These are phyloP conservation scores for Acropternis orthonyx DNA, from an alignment of 2,797 vertebrate genomes.

Conservation along the genomic window DNA sequence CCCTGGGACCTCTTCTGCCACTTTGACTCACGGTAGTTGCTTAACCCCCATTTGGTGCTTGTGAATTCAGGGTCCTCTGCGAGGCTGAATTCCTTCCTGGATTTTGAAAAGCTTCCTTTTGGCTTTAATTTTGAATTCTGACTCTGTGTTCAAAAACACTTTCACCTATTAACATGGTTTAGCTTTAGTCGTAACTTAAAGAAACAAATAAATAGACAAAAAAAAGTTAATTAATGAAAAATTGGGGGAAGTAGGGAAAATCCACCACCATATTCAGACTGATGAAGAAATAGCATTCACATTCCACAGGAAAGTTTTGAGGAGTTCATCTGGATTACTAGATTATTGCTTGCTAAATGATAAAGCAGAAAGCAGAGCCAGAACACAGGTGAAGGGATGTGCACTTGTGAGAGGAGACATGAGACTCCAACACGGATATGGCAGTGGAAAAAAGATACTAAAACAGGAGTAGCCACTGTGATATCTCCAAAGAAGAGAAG, in stretches of 20 bases:
- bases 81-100: not conserved
- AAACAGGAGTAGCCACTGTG: not conserved
- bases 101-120: not conserved
- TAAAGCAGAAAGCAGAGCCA: not conserved
- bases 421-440: fast-evolving
- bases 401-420: not conserved
- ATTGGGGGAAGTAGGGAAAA: fast-evolving
- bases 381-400: not conserved
- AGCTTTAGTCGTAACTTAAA: not conserved
- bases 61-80: not conserved
- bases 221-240: not conserved
- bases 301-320: not conserved
- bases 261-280: not conserved
- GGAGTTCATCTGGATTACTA: fast-evolving
- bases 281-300: not conserved
- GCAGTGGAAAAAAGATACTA: not conserved
- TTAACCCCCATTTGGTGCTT: not conserved
- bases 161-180: not conserved
- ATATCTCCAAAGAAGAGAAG: not conserved
- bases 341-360: not conserved
- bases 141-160: not conserved
- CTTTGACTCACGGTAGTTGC: not conserved
- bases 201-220: no score
- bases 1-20: not conserved
- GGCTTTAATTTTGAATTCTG: not conserved